Conservation (phyloP, 2,888 invertebrate genomes). For the Onthophagus sagittarius region DNA sequence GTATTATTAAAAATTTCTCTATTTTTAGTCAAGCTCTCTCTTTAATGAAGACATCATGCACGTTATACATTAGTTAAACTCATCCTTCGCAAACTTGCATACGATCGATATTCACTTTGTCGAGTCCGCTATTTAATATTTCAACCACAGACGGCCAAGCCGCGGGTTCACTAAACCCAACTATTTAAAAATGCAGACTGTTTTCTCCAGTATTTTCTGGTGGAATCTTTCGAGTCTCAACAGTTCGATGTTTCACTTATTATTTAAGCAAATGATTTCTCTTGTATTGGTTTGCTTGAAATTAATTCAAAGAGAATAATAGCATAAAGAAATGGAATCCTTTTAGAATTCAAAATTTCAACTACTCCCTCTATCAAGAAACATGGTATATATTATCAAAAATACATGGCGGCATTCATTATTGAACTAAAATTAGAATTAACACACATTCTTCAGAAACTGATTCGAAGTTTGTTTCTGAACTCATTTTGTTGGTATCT, state of each 20-base stretch:
- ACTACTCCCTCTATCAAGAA: too few species aligned
- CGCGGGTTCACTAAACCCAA: background rate
- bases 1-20: too few species aligned
- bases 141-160: background rate
- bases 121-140: background rate
- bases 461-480: too few species aligned
- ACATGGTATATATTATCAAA: too few species aligned
- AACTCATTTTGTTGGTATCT: too few species aligned
- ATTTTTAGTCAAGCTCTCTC: background rate
- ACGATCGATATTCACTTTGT: background rate
- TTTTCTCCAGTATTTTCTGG: background rate
- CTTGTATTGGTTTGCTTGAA: background rate
- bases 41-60: background rate
- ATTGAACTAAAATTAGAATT: too few species aligned
- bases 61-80: background rate
- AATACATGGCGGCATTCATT: too few species aligned
- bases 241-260: background rate
- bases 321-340: too few species aligned
- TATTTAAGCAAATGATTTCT: background rate
- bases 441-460: too few species aligned
- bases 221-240: background rate
- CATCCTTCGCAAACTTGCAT: background rate
- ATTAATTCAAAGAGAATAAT: too few species aligned
- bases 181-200: background rate
- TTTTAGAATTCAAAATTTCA: too few species aligned